Evolutionary conservation across 1,140 invertebrate genomes (phyloP).

Genomic region (Drosophila asahinai): DNA sequence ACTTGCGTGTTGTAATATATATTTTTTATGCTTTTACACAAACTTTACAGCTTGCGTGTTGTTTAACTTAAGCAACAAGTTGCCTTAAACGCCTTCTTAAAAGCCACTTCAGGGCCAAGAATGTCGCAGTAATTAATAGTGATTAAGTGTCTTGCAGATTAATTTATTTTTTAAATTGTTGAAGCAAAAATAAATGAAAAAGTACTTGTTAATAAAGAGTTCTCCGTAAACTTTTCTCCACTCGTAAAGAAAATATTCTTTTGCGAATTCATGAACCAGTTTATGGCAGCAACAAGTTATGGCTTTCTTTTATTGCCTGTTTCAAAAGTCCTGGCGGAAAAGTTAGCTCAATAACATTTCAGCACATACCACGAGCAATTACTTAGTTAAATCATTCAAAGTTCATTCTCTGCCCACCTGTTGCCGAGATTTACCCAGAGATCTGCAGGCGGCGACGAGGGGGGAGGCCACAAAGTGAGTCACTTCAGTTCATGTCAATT

Average conservation of each 20-base stretch:
- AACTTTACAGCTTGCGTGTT: constrained; percentile 23
- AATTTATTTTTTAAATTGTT: not conserved
- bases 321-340: not conserved
- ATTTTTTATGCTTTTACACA: constrained; percentile 8
- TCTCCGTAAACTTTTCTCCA: not conserved
- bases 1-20: constrained; percentile 12
- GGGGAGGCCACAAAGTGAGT: constrained; percentile 43
- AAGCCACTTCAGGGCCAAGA: not conserved
- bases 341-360: constrained; percentile 29
- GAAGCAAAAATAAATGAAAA: accelerated
- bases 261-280: constrained; percentile 9
- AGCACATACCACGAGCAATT: constrained; percentile 22
- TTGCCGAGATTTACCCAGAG: constrained; percentile 49
- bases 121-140: constrained; percentile 14
- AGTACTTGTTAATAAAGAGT: not conserved
- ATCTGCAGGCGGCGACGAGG: constrained; percentile 3
- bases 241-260: constrained; percentile 3
- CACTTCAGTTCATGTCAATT: constrained; percentile 73
- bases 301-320: constrained; percentile 13
- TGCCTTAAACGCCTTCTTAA: not conserved
- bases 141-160: not conserved
- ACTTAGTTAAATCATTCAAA: constrained; percentile 21
- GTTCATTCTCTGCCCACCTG: constrained; percentile 13
- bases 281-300: constrained; percentile 16
- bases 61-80: constrained; percentile 21